Base-by-base conservation (phyloP, 2,797 vertebrate genomes). In the Ctenochaetus hawaiiensis region DNA sequence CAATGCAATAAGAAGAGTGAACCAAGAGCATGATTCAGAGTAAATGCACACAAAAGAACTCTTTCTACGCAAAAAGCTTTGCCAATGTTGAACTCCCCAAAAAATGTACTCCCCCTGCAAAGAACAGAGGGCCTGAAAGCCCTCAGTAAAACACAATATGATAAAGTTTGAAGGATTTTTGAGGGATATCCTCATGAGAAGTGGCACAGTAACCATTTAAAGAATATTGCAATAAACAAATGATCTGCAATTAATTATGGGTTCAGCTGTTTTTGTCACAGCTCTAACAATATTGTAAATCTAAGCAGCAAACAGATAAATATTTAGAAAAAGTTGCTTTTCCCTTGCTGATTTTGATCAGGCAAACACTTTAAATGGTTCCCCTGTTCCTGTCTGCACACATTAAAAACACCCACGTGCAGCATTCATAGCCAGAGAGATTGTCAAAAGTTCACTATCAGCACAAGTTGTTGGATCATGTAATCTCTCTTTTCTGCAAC, bases 21-120 rank as follows among this genome's bases (percentile, higher is more conserved):
- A 43, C 57, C 66, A 45, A 67, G 47, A 54, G 63, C 61, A 66
- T 34, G 71, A 78, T 68, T 90, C 69, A 83, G 67, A 78, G 70
- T 56, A 83, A 73, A 86, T 47, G 58, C 66, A 80, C 51, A 87
- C 70, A 86, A 87, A 88, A 78, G 66, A 82, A 59, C 34, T 77
- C 64, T 73, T 57, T 71, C 75, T 54, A 61, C 59, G 58, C 59
- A 86, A 86, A 91, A 89, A 80, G 72, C 75, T 72, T 67, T 72
- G 30, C 3, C 43, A 76, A 52, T 37, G 39, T 63, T 62, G 18
- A 18, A 16, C 30, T 67, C 20, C 41, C 56, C 16, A 1, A 13
- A 61, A 80, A 71, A 75, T 26, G 45, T 59, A 43, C 77, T 62
- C 20, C 45, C 45, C 44, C 53, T 73, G 53, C 77, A 76, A 22